phyloP scores from a whole-genome alignment of 2,888 invertebrate genomes.

The Fabriciana adippe region DNA sequence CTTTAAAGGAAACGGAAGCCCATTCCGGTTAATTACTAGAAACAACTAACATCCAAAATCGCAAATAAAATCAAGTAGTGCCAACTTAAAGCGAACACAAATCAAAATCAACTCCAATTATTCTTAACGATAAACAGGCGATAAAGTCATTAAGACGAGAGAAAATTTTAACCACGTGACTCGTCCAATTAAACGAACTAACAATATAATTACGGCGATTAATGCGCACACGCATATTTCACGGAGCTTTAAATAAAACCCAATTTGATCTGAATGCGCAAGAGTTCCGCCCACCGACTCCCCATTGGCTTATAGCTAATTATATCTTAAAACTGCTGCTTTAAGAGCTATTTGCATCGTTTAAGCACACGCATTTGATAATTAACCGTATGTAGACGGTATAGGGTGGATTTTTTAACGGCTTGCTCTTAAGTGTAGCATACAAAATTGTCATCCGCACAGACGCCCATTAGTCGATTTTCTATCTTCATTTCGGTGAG shows the following conservation, averaged over 20 bases:
- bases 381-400: constrained; percentile 35
- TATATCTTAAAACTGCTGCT: constrained; percentile 62
- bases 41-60: constrained; percentile 13
- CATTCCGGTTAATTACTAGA: constrained; percentile 7
- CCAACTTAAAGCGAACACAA: constrained; percentile 34
- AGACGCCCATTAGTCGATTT: constrained; percentile 78
- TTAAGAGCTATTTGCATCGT: constrained; percentile 77
- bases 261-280: constrained; percentile 65
- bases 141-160: constrained; percentile 42
- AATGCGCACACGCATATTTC: constrained; percentile 73
- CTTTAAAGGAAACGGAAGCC: constrained; percentile 17
- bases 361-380: constrained; percentile 52
- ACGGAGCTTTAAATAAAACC: constrained; percentile 70
- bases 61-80: constrained; percentile 22
- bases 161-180: constrained; percentile 56
- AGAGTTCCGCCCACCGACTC: constrained; percentile 65
- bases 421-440: constrained; percentile 50
- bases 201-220: constrained; percentile 82
- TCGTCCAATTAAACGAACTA: constrained; percentile 73
- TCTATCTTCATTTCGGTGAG: constrained; percentile 76
- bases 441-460: constrained; percentile 72
- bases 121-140: constrained; percentile 42
- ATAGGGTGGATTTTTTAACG: constrained; percentile 42
- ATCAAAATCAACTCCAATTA: constrained; percentile 41
- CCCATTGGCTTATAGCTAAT: constrained; percentile 76